Percentiles rank a stretch among this genome's conserved stretches.
These are phyloP conservation scores for Achlya flavicornis DNA, from an alignment of 2,888 invertebrate species.

Conservation along the genomic window DNA sequence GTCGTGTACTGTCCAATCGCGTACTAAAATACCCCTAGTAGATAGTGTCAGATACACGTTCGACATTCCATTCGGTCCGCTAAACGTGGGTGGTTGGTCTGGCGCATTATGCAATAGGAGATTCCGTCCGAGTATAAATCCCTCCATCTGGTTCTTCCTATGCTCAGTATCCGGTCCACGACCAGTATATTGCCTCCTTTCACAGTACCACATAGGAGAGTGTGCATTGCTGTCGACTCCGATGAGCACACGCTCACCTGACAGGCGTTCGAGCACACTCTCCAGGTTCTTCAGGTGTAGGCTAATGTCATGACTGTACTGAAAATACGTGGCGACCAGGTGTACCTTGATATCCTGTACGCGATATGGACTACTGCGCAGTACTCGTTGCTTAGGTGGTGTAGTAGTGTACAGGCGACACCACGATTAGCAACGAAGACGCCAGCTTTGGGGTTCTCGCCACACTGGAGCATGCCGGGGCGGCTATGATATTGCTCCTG, in stretches of 20 bases:
- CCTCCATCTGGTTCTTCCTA: slow-evolving; percentile 19
- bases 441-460: slow-evolving; percentile 26
- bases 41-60: slow-evolving; percentile 36
- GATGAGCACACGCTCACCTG: slow-evolving; percentile 18
- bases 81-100: slow-evolving; percentile 26
- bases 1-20: slow-evolving; percentile 27
- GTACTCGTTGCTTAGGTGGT: slow-evolving; percentile 23
- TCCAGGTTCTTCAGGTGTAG: slow-evolving; percentile 25
- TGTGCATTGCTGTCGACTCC: slow-evolving; percentile 37
- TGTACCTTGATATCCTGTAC: slow-evolving; percentile 13
- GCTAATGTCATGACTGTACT: slow-evolving; percentile 26
- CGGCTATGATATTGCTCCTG: too few relatives aligned
- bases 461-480: slow-evolving; percentile 10
- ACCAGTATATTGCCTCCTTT: slow-evolving; percentile 18
- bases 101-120: slow-evolving; percentile 20
- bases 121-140: slow-evolving; percentile 17
- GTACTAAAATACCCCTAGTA: slow-evolving; percentile 7
- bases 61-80: slow-evolving; percentile 23
- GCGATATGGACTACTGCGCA: slow-evolving; percentile 24
- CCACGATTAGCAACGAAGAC: slow-evolving; percentile 14
- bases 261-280: slow-evolving; percentile 16
- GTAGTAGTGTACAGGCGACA: slow-evolving; percentile 20
- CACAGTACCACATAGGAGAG: slow-evolving; percentile 35
- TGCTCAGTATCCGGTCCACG: slow-evolving; percentile 19
- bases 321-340: slow-evolving; percentile 30